These are phyloP conservation scores for Eulemur mongoz DNA, from an alignment of 2,797 vertebrate genomes.

Conservation along the genomic window DNA sequence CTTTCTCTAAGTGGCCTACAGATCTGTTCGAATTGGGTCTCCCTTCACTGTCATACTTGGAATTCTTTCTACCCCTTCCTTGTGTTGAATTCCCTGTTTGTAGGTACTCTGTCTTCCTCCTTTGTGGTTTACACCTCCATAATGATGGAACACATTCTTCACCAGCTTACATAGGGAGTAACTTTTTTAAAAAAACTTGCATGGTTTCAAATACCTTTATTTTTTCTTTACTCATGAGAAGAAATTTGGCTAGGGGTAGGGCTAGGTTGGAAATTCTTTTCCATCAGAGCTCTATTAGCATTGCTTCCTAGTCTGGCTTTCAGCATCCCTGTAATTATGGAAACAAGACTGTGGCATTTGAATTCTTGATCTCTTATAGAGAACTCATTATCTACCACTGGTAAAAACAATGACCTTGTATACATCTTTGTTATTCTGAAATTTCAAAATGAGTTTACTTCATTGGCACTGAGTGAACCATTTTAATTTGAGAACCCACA, in stretches of 20 bases:
- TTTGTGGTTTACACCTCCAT: neutral
- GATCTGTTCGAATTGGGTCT: neutral
- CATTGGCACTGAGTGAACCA: neutral
- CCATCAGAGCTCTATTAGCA: neutral
- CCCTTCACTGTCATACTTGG: neutral
- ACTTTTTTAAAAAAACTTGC: neutral
- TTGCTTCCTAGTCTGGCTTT: neutral
- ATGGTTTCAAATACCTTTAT: neutral
- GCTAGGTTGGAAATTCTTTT: neutral
- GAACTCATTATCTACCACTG: neutral
- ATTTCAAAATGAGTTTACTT: neutral
- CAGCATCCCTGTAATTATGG: neutral
- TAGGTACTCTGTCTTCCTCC: neutral
- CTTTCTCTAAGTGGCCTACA: neutral
- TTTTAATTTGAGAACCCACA: neutral
- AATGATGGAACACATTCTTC: neutral
- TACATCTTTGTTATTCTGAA: neutral
- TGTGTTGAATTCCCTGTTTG: neutral
- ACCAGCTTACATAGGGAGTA: neutral
- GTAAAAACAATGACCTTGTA: neutral
- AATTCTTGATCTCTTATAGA: neutral
- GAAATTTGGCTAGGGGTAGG: neutral
- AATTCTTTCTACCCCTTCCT: neutral
- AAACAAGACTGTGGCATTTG: neutral
- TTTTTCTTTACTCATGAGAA: neutral